A percentile compares a stretch with the other conserved stretches of the same genome.
Conservation (phyloP, 2,888 invertebrate species). For the Ephialtes manifestator region DNA sequence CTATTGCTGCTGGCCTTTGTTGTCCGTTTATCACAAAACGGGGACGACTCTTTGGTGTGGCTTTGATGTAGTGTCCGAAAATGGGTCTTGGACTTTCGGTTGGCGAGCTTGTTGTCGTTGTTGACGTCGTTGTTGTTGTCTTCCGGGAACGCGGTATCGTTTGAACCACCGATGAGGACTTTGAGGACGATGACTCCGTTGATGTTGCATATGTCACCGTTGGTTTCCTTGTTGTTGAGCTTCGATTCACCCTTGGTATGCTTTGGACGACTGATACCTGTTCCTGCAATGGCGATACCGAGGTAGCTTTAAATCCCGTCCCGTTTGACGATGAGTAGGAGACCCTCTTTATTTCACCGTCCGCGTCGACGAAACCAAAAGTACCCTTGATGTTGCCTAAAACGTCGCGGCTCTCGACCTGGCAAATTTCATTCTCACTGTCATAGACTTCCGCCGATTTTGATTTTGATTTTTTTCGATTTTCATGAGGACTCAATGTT, state of each 20-base stretch:
- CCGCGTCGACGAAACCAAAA: slow-evolving; percentile 93
- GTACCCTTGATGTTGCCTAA: slow-evolving; percentile 94
- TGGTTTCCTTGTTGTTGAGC: slow-evolving; percentile 87
- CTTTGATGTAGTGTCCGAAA: slow-evolving; percentile 80
- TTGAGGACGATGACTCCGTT: slow-evolving; percentile 86
- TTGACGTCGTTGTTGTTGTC: slow-evolving; percentile 75
- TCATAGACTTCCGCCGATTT: slow-evolving; percentile 32
- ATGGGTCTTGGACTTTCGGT: slow-evolving; percentile 81
- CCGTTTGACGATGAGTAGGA: slow-evolving; percentile 90
- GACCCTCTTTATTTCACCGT: slow-evolving; percentile 93
- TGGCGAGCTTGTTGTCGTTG: slow-evolving; percentile 83
- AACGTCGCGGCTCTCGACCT: slow-evolving; percentile 93
- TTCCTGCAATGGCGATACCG: slow-evolving; percentile 86
- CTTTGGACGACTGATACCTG: slow-evolving; percentile 84
- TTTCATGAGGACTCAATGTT: background rate
- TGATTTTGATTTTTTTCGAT: background rate
- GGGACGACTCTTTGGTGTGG: slow-evolving; percentile 78
- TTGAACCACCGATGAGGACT: slow-evolving; percentile 87
- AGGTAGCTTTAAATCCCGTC: slow-evolving; percentile 86
- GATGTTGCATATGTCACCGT: slow-evolving; percentile 84
- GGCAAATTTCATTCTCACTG: slow-evolving; percentile 72
- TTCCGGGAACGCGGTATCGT: slow-evolving; percentile 88
- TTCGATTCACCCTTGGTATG: slow-evolving; percentile 83
- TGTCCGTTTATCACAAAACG: slow-evolving; percentile 82
- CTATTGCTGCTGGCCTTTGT: slow-evolving; percentile 78